Base-by-base conservation (phyloP, 2,888 invertebrate species). In the Pharmacophagus antenor region DNA sequence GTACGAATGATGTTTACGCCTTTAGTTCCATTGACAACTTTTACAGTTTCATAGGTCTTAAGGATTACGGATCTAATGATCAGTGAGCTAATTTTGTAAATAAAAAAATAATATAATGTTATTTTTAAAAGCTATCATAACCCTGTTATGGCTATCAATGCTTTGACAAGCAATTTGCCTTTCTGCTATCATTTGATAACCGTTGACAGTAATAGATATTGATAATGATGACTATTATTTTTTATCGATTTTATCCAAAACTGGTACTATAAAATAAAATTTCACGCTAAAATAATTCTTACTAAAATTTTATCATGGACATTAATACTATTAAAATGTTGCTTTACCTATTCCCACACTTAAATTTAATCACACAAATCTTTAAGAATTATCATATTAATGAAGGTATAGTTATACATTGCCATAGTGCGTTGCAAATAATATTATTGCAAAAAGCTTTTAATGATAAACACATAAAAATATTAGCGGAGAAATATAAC, bases 351-450 rank as follows among this genome's bases (percentile, higher is more conserved):
- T 72, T 49, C 51, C 70, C 17, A 57, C 65, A 76, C 55, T 59
- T 77, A 60, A 63, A 63, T 15, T 62, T 77, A 18, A 44, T 82
- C 10, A 69, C 74, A 37, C 79, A 85, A 65, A 66, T 85, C 56
- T 76, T 88, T 21, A 81, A 79, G 57, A 55, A 71, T 42, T 87
- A 85, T 71, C 69, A 74, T 64, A 72, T 87, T 18, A 66, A 74
- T 31, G 70, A 79, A 70, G 77, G 66, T 1, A 62, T 84, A 17
- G 56, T 81, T 56, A 70, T 80, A 56, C 69, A 82, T 62, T 88
- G 88, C 63, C 64, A 72, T 54, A 63, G 70, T 44, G 41, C 62
- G 25, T 59, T 70, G 56, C 61, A 70, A 27, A 58, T 59, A 47
- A 55, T 77, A 49, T 23, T 31, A 44, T 65, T 71, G 7, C 74